These are phyloP conservation scores for Stomatorhinus walkeri DNA, from an alignment of 2,797 vertebrate species.

Conservation along the genomic window DNA sequence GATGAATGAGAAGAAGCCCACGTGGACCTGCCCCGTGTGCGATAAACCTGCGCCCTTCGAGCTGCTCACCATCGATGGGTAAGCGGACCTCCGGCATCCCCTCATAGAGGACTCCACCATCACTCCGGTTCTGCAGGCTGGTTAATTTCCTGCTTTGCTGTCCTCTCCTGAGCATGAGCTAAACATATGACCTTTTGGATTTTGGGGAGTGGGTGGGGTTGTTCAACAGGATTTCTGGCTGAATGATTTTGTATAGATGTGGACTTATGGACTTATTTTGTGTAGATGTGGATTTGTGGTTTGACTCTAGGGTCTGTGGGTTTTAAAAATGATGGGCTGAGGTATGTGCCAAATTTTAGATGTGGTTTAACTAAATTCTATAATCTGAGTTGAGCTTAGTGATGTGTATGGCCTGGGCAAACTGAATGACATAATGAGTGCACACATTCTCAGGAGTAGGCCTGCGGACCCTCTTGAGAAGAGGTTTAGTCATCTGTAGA, in stretches of 20 bases:
- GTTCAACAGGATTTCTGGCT: background rate
- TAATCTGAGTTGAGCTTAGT: background rate
- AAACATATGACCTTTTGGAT: background rate
- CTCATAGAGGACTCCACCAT: background rate
- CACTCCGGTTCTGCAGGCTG: background rate
- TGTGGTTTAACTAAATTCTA: background rate
- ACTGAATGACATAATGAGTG: background rate
- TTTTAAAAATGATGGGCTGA: background rate
- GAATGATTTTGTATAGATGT: background rate
- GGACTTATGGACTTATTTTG: background rate
- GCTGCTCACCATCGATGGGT: conserved; percentile 95
- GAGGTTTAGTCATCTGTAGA: background rate
- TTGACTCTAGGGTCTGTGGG: background rate
- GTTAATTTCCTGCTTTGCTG: background rate
- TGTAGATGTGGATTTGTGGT: background rate
- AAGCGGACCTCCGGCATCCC: conserved; percentile 22
- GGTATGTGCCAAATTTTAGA: background rate
- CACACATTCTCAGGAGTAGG: background rate
- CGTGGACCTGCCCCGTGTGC: conserved; percentile 95
- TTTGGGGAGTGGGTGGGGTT: background rate
- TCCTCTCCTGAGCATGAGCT: background rate
- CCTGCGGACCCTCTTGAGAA: background rate
- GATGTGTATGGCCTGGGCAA: background rate
- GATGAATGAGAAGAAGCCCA: conserved; percentile 99
- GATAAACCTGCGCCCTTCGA: conserved; percentile 95